Base-by-base conservation (phyloP, 37 sponge, comb jelly and placozoan genomes). In the Axinella damicornis region DNA sequence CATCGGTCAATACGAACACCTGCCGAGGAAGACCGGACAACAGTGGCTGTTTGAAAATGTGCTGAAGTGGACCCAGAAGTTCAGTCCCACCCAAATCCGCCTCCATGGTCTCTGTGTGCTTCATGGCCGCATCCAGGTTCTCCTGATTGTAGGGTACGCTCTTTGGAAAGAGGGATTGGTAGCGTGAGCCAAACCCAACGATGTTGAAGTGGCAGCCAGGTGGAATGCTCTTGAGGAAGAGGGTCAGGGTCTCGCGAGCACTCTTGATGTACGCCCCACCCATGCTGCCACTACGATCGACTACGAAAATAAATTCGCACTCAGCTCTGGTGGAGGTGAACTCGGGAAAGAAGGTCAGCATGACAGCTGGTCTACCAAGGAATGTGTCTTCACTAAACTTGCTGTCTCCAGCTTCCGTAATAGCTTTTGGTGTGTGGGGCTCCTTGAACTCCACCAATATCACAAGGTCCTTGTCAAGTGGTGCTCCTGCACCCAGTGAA, bases 201-300 rank as follows among this genome's bases (percentile, higher is more conserved):
- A 95, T 91, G 90, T 95, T 91, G 83, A 95, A 95, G 46, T 57
- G 81, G 64, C 92, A 89, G 41, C 92, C 95, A 37, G 74, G 74
- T 40, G 92, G 86, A 28, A 95, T 72, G 76, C 95, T 95, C 85
- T 88, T 91, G 53, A 95, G 89, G 57, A 95, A 91, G 37, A 95
- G 73, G 28, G 82, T 57, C 56, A 95, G 87, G 39, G 95, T 91
- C 53, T 95, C 95, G 20, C 80, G 37, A 65, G 92, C 92, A 57
- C 89, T 74, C 33, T 63, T 65, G 78, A 91, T 95, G 86, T 69
- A 86, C 16, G 57, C 30, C 16, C 95, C 95, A 27, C 69, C 33
- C 95, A 95, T 95, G 52, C 92, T 91, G 21, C 95, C 95, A 81
- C 95, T 94, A 71, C 92, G 92, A 57, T 94, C 95, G 20, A 94